Evolutionary conservation across 2,797 vertebrate genomes (phyloP), one percentile per base, ranked within the genome.

Genomic region (Lutjanus argentimaculatus): DNA sequence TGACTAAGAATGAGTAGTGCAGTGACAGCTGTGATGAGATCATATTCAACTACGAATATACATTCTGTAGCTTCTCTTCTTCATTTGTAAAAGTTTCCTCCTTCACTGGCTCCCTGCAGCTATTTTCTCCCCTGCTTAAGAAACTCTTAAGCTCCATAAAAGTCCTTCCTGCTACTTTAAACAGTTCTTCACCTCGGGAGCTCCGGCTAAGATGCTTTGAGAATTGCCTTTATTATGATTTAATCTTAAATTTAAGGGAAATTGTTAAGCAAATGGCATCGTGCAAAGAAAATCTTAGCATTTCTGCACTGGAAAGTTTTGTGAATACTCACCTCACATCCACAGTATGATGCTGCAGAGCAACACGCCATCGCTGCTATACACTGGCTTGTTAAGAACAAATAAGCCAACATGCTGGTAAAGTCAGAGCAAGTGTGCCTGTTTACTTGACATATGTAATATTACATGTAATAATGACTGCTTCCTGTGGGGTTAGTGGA

Each of bases 41-140:
- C 55, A 55, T 21, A 2, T 7, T 77, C 12, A 58, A 17, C n/a
- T 36, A 16, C n/a, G 52, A 52, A 69, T 68, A 46, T 57, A 15
- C 42, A 36, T 2, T 77, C 42, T 56, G 40, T 36, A 19, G 8
- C 13, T 8, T 3, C 21, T 67, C 19, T 17, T 21, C 19, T 17
- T 21, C 11, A 17, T 68, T 64, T 61, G n/a, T 19, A 5, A 55
- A 49, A 53, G 21, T 42, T 63, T 2, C 8, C 53, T 8, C 7
- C 21, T 19, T n/a, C 43, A 63, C 56, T 1, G 3, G 30, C 36
- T 59, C 61, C 68, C 72, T 56, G 53, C 59, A 68, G 76, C 59
- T 72, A 36, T 79, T 65, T 75, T 70, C n/a, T 56, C 21, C 15
- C 2, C 40, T 11, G n/a, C 63, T 64, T 72, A 22, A 78, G 45